Evolutionary conservation across 2,888 invertebrate species (phyloP), one percentile per base, ranked within the genome.

Genomic region (Drosophila multiciliata): DNA sequence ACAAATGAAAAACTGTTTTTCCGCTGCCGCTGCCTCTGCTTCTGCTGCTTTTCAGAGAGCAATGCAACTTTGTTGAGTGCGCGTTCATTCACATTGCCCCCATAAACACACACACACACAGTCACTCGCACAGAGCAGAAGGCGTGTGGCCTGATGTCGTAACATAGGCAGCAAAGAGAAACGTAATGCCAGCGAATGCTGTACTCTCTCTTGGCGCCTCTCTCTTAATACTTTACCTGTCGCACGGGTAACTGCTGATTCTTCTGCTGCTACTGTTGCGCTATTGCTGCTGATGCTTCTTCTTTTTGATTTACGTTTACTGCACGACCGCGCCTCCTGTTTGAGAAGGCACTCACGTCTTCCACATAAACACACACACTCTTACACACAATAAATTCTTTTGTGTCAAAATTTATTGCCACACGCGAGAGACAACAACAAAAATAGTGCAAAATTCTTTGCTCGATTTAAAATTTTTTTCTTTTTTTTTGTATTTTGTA

Each of bases 321-420:
- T 65, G 67, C 68, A 64, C 69, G 70, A 80, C 83, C 83, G 82
- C 83, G 84, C 83, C 81, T 83, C 82, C 82, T 83, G 72, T 75
- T 79, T 65, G 64, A 74, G 53, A 58, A 72, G 70, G 57, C 78
- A 49, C 73, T 67, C 55, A 36, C 62, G 61, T 60, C 68, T 8
- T 26, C 26, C 38, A 64, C 57, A 29, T 29, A 29, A 29, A 40
- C 63, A 53, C 66, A 15, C 66, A 62, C 64, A 32, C 20, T n/a
- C n/a, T 5, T 66, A 66, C 75, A 68, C 75, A 67, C 66, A 80
- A 80, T 65, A 72, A 72, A 74, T 75, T 82, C 83, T 74, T 69
- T 76, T 74, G 68, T 87, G 74, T 82, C 73, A 69, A 87, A 87
- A 89, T 89, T 89, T 83, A 85, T 89, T 75, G 84, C 84, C 87